A percentile compares a stretch with the other conserved stretches of the same genome.
Evolutionary conservation across 2,888 invertebrate species (phyloP).

Genomic region (Eupithecia exiguata): DNA sequence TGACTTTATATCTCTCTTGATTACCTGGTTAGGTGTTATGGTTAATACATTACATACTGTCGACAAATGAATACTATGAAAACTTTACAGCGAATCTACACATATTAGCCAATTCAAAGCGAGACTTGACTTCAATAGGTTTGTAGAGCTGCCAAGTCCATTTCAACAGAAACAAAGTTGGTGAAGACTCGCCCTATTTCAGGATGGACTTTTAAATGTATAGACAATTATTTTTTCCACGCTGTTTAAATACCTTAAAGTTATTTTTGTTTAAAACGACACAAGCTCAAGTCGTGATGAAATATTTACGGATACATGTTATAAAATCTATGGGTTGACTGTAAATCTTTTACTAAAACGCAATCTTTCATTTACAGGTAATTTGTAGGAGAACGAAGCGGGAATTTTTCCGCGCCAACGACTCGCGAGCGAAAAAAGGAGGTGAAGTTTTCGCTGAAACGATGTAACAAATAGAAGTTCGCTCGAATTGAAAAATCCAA

Average conservation of each 20-base stretch:
- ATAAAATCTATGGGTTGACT: conserved; percentile 32
- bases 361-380: conserved; percentile 57
- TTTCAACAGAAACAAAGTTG: background rate
- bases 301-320: conserved; percentile 40
- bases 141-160: background rate
- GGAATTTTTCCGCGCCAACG: conserved; percentile 46
- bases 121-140: background rate
- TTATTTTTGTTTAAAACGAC: conserved; percentile 19
- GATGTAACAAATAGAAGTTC: conserved; percentile 57
- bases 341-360: conserved; percentile 44
- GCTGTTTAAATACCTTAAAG: background rate
- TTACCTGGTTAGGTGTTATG: background rate
- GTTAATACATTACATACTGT: background rate
- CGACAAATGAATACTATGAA: conserved; percentile 2
- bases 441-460: conserved; percentile 51
- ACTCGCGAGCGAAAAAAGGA: conserved; percentile 48
- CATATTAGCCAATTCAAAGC: background rate
- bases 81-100: background rate
- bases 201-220: background rate
- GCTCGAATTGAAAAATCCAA: conserved; percentile 55
- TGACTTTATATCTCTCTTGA: conserved; percentile 29
- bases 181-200: too few relatives aligned
- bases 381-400: conserved; percentile 46
- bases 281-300: conserved; percentile 35
- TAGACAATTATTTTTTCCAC: background rate